Base-by-base conservation (phyloP, 2,888 invertebrate species). In the Brenthis daphne region DNA sequence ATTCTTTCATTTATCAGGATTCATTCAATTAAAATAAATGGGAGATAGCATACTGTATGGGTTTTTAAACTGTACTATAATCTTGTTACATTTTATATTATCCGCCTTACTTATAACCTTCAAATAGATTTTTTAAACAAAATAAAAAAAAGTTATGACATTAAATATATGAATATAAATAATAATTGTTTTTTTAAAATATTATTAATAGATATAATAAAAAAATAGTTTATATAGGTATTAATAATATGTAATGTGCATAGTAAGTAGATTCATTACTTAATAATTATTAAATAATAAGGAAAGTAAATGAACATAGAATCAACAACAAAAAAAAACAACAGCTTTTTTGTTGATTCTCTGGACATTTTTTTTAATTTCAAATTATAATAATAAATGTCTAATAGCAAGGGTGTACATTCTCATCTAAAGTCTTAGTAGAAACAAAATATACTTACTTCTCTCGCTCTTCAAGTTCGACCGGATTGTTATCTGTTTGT, bases 401-500 rank as follows among this genome's bases (percentile, higher is more conserved):
- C 58, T 66, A 66, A 33, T 67, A 48, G 60, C 58, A 48, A 54
- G 53, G n/a, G 43, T 51, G 50, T 64, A 67, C 70, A 69, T 73
- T 70, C 71, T 75, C 64, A 54, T 50, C 67, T 74, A 70, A 70
- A 71, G 5, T 48, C 12, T 51, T 43, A 53, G 16, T 14, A 53
- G 53, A 56, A 73, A 73, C 67, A 69, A 70, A 74, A 64, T 66
- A 77, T 88, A 96, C 96, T 96, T 95, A 96, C 96, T 96, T 96
- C 92, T 96, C 96, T 85, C 96, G 94, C 90, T 96, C 96, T 90
- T 96, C 96, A 94, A 96, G 93, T 86, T 96, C 96, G 90, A 96
- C 95, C 77, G 96, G 95, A 90, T 95, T 96, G 94, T 95, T 96
- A 94, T 96, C 96, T 96, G 94, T 88, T 83, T 83, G 71, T 77